Evolutionary conservation across 2,888 invertebrate genomes (phyloP).

Genomic region (Sarcophaga carnaria): DNA sequence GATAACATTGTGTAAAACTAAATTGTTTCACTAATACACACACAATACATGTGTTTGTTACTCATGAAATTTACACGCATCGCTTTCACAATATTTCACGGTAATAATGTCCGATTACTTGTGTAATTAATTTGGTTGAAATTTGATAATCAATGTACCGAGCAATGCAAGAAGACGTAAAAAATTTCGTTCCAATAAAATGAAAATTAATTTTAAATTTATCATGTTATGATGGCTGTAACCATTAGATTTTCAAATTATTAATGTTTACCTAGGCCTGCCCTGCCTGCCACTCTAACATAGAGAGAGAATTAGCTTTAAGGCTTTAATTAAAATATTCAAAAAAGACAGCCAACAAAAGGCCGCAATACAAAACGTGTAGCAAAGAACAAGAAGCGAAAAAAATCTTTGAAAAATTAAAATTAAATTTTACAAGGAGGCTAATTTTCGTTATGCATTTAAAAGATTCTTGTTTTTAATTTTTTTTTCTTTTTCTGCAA

Average conservation of each 20-base stretch:
- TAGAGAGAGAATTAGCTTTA: not conserved
- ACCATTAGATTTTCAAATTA: no score
- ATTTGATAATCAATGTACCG: not conserved
- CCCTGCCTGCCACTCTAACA: no score
- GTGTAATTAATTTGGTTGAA: not conserved
- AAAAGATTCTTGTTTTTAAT: no score
- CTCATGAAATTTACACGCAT: not conserved
- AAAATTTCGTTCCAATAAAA: no score
- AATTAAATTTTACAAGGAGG: constrained; percentile 22
- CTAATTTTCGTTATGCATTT: not conserved
- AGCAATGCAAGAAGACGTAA: not conserved
- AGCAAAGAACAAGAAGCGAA: not conserved
- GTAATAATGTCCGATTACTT: not conserved
- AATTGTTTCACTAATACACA: no score
- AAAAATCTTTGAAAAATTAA: not conserved
- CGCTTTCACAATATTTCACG: not conserved
- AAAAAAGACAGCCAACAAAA: not conserved
- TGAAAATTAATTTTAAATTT: no score
- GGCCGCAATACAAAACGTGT: no score
- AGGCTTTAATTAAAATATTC: constrained; percentile 6
- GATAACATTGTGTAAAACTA: no score
- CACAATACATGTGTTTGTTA: no score
- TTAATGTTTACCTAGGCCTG: no score
- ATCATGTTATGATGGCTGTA: no score
- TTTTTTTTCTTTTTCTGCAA: no score